phyloP scores from a whole-genome alignment of 2,113 vertebrate species.

The Psittacara wagleri region DNA sequence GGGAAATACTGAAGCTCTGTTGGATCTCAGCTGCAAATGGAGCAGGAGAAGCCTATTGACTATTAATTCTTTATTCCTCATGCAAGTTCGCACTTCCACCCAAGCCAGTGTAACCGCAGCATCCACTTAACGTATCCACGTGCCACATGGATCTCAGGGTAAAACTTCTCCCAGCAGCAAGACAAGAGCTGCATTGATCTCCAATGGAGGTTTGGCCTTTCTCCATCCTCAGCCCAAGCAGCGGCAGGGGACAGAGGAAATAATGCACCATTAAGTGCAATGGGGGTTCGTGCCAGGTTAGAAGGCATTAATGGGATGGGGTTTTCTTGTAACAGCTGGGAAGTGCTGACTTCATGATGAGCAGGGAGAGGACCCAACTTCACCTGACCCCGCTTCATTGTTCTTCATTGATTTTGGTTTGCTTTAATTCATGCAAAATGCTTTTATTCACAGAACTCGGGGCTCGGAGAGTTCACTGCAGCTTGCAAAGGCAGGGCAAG shows the following conservation, averaged over 20 bases:
- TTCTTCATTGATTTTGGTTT: background rate
- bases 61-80: background rate
- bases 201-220: background rate
- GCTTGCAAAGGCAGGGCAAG: background rate
- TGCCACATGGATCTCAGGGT: accelerated
- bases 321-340: background rate
- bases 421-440: background rate
- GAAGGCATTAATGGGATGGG: background rate
- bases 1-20: background rate
- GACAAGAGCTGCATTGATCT: background rate
- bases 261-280: accelerated
- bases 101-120: accelerated
- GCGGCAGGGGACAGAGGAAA: accelerated
- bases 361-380: background rate
- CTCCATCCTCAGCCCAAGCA: background rate
- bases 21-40: background rate
- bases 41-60: background rate
- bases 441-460: background rate
- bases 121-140: accelerated
- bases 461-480: background rate
- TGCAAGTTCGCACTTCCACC: background rate
- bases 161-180: background rate
- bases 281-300: background rate
- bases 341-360: background rate
- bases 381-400: background rate